These are phyloP conservation scores for Sebastes oblongus DNA, from an alignment of 2,797 vertebrate genomes.

Conservation along the genomic window DNA sequence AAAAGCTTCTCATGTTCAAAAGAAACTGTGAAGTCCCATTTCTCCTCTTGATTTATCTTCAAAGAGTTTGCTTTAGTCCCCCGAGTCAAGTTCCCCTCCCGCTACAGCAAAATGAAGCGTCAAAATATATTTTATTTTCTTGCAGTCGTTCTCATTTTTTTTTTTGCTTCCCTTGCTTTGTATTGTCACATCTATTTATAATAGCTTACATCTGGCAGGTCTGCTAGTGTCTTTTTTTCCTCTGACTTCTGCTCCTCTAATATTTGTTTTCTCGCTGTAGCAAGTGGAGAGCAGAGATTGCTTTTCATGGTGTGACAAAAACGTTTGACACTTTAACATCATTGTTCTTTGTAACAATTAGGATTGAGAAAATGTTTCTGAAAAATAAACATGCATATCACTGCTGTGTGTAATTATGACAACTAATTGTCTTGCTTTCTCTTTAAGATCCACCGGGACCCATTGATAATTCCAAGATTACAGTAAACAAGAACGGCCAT, in stretches of 20 bases:
- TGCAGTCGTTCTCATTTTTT: constrained; percentile 21
- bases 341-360: constrained; percentile 40
- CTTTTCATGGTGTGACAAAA: constrained; percentile 50
- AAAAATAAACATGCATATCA: neutral
- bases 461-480: constrained; percentile 97
- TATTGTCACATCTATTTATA: constrained; percentile 76
- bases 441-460: constrained; percentile 91
- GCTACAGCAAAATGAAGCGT: constrained; percentile 56
- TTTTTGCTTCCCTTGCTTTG: constrained; percentile 42
- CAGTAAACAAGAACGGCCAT: constrained; percentile 90
- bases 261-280: constrained; percentile 46
- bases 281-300: constrained; percentile 26
- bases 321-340: constrained; percentile 57
- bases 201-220: constrained; percentile 48
- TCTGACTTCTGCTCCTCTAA: constrained; percentile 56
- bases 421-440: constrained; percentile 42
- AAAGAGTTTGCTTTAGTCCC: constrained; percentile 59
- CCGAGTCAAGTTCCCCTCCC: constrained; percentile 51
- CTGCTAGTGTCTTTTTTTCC: constrained; percentile 10
- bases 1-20: constrained; percentile 45
- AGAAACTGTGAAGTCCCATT: constrained; percentile 21
- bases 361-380: neutral
- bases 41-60: constrained; percentile 63
- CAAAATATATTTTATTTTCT: constrained; percentile 57
- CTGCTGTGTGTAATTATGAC: neutral